These are phyloP conservation scores for Bombus waltoni DNA, from an alignment of 1,140 invertebrate species.

Conservation along the genomic window DNA sequence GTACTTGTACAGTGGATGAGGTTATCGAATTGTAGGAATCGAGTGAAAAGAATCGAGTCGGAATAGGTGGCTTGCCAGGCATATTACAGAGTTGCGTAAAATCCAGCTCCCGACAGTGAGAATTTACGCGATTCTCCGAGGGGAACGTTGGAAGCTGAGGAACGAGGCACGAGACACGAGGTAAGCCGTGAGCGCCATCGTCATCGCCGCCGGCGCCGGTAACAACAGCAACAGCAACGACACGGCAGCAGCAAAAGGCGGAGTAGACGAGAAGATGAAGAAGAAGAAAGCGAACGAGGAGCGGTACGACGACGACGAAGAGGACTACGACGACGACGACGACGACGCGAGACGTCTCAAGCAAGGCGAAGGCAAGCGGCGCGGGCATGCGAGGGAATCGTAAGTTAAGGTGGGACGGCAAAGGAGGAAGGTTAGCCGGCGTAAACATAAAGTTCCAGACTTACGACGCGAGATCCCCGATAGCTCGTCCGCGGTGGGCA, in stretches of 20 bases:
- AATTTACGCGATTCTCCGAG: constrained; percentile 56
- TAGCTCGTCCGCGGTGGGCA: constrained; percentile 82
- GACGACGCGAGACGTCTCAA: constrained; percentile 81
- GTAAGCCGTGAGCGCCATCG: constrained; percentile 29
- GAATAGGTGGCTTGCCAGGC: not conserved
- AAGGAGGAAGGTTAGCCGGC: constrained; percentile 77
- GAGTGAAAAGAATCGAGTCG: not conserved
- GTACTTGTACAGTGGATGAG: not conserved
- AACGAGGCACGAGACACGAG: constrained; percentile 41
- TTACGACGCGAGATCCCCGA: constrained; percentile 83
- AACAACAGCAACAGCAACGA: constrained; percentile 29
- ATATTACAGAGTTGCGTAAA: not conserved
- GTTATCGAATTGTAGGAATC: not conserved
- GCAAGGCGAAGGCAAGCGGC: constrained; percentile 72
- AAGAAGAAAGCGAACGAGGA: constrained; percentile 2
- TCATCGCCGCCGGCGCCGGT: constrained; percentile 38
- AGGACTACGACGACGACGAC: constrained; percentile 39
- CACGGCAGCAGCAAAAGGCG: not conserved
- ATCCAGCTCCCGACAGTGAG: not conserved
- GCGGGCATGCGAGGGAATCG: constrained; percentile 78
- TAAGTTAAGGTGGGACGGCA: constrained; percentile 80
- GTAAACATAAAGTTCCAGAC: constrained; percentile 83
- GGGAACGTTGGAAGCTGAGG: constrained; percentile 60
- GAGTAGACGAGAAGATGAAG: not conserved
- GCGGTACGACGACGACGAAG: not conserved